Conservation (phyloP, 1,140 invertebrate genomes). For the Kradibia gibbosae region DNA sequence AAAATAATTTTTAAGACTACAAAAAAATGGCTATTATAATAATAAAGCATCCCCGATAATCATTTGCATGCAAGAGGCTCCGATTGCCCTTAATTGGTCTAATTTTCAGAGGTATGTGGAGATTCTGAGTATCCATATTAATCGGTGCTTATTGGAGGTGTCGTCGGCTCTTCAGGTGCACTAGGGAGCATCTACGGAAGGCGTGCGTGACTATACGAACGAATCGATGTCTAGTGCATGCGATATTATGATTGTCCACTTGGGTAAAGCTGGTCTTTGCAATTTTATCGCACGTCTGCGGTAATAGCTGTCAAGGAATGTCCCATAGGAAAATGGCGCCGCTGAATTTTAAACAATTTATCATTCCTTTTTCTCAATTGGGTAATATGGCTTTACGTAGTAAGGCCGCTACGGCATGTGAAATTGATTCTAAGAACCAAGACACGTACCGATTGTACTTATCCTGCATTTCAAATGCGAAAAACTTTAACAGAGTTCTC, state of each 20-base stretch:
- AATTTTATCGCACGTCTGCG: neutral
- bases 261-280: neutral
- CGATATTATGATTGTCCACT: slow-evolving; percentile 40
- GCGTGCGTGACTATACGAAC: neutral
- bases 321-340: slow-evolving; percentile 30
- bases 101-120: slow-evolving; percentile 10
- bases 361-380: neutral
- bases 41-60: too few relatives aligned
- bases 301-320: neutral
- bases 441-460: slow-evolving; percentile 6
- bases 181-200: neutral
- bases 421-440: slow-evolving; percentile 36
- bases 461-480: neutral
- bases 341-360: slow-evolving; percentile 32
- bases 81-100: neutral
- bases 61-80: neutral
- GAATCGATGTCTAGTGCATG: slow-evolving; percentile 24
- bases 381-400: slow-evolving; percentile 18
- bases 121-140: slow-evolving; percentile 36
- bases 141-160: slow-evolving; percentile 17
- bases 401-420: neutral
- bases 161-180: neutral
- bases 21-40: too few relatives aligned
- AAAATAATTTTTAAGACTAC: too few relatives aligned
- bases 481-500: neutral